A percentile compares a stretch with the other conserved stretches of the same genome.
phyloP scores from a whole-genome alignment of 2,113 vertebrate genomes.

The Sebastes fasciatus region DNA sequence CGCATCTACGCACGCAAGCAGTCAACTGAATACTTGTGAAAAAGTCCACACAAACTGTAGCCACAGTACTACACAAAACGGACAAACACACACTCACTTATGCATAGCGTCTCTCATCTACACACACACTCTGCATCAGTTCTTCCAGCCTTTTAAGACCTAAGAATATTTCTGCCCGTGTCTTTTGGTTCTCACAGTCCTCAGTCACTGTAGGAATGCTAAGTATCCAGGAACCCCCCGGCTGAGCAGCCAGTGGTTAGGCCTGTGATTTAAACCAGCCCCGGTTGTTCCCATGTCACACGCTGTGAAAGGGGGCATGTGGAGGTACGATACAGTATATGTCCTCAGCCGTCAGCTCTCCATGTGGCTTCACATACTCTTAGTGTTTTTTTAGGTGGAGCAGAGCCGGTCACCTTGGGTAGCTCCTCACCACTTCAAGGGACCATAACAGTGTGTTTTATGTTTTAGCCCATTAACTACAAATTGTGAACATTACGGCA shows the following conservation, averaged over 20 bases:
- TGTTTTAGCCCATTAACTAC: slow-evolving; percentile 24
- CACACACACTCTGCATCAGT: slow-evolving; percentile 1
- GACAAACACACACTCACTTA: background rate
- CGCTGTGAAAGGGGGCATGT: slow-evolving; percentile 61
- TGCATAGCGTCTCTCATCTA: too few species aligned
- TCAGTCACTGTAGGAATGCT: slow-evolving; percentile 74
- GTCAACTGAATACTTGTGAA: background rate
- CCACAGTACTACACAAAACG: background rate
- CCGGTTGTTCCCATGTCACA: slow-evolving; percentile 77
- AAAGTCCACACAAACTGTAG: background rate
- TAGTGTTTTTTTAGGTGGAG: slow-evolving; percentile 22
- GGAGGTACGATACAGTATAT: slow-evolving; percentile 46
- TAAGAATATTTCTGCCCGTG: slow-evolving; percentile 64
- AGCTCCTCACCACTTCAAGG: slow-evolving; percentile 19
- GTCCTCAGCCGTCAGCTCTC: slow-evolving; percentile 33
- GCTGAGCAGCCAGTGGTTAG: slow-evolving; percentile 67
- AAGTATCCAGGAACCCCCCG: slow-evolving; percentile 71
- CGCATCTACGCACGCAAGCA: background rate
- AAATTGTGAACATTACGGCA: slow-evolving; percentile 17
- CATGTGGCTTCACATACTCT: slow-evolving; percentile 33
- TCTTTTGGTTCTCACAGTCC: slow-evolving; percentile 79
- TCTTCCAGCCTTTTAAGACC: slow-evolving; percentile 51
- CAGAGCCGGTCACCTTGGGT: slow-evolving; percentile 22
- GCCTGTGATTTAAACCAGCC: slow-evolving; percentile 74
- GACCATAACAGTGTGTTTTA: slow-evolving; percentile 2